phyloP scores from a whole-genome alignment of 2,113 vertebrate species.

The Sphyrna mokarran region DNA sequence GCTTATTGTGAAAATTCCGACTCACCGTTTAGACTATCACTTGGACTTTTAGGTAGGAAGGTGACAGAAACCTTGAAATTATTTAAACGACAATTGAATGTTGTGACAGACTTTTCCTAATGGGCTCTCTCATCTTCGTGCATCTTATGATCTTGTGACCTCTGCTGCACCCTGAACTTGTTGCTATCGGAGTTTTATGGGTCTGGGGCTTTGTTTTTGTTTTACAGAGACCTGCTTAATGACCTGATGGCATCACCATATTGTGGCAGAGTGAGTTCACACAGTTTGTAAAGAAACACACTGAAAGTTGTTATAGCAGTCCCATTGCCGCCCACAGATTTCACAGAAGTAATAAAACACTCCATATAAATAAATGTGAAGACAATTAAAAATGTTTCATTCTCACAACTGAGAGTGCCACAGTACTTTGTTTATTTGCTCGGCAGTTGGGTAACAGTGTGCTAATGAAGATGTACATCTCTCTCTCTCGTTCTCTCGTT shows the following conservation, averaged over 20 bases:
- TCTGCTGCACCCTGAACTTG: background rate
- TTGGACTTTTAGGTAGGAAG: background rate
- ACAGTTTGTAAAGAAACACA: background rate
- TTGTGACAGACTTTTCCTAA: background rate
- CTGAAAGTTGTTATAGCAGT: background rate
- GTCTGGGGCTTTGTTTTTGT: background rate
- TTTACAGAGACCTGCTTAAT: background rate
- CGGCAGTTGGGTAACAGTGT: background rate
- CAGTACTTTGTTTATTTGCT: background rate
- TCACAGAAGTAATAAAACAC: constrained; percentile 1
- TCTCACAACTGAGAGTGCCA: background rate
- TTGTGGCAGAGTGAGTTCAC: background rate
- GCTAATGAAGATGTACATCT: background rate
- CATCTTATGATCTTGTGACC: background rate
- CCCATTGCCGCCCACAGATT: background rate
- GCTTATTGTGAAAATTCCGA: background rate
- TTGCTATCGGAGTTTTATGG: background rate
- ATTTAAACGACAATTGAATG: background rate
- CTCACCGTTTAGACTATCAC: background rate
- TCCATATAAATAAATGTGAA: background rate
- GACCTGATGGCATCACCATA: background rate
- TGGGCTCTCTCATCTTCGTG: background rate
- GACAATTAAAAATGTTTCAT: background rate
- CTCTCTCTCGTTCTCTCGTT: background rate
- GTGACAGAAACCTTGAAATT: background rate